phyloP scores from a whole-genome alignment of 2,797 vertebrate genomes.

The Eutrigla gurnardus region DNA sequence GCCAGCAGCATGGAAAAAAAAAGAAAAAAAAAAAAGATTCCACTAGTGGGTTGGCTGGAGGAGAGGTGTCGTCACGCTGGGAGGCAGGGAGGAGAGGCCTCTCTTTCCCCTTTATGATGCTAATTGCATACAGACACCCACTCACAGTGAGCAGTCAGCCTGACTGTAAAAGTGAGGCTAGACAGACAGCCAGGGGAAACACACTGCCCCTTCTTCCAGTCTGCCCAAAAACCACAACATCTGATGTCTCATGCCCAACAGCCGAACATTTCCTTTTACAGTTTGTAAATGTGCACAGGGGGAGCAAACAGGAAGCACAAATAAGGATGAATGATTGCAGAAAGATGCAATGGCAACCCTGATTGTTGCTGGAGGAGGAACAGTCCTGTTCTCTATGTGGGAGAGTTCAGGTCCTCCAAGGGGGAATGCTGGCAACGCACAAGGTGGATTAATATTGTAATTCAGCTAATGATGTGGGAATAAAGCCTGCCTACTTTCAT shows the following conservation, averaged over 20 bases:
- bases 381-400: slow-evolving; percentile 12
- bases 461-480: slow-evolving; percentile 69
- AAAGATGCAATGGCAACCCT: neutral
- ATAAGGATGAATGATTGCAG: slow-evolving; percentile 4
- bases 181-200: slow-evolving; percentile 70
- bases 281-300: slow-evolving; percentile 28
- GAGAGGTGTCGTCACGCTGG: slow-evolving; percentile 68
- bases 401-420: slow-evolving; percentile 20
- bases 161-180: slow-evolving; percentile 69
- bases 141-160: slow-evolving; percentile 70
- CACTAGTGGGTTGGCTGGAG: slow-evolving; percentile 40
- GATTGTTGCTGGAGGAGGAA: neutral
- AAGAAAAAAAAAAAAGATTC: slow-evolving; percentile 25
- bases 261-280: slow-evolving; percentile 55
- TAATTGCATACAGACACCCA: slow-evolving; percentile 73
- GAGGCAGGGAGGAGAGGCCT: slow-evolving; percentile 55
- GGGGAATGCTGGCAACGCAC: slow-evolving; percentile 43
- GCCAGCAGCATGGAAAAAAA: slow-evolving; percentile 2
- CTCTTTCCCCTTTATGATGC: slow-evolving; percentile 66
- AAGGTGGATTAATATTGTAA: slow-evolving; percentile 69
- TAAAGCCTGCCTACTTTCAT: slow-evolving; percentile 59
- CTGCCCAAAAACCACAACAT: slow-evolving; percentile 70
- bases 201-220: slow-evolving; percentile 55
- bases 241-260: slow-evolving; percentile 78
- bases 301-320: slow-evolving; percentile 54